Percentiles rank a stretch among this genome's conserved stretches.
phyloP scores from a whole-genome alignment of 2,888 invertebrate species.

The Papilio demoleus region DNA sequence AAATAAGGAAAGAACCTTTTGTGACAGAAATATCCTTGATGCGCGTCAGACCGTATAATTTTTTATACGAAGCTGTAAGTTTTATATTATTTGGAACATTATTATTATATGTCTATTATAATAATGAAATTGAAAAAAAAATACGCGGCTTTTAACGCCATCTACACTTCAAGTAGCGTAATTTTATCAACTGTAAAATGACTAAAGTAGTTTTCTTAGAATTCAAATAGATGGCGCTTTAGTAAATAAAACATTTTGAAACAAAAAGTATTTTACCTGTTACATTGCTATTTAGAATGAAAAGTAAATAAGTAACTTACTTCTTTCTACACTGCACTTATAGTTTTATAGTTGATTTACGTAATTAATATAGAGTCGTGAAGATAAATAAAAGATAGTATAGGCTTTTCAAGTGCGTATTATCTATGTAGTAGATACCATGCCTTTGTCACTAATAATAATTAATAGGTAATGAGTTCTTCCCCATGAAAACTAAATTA shows the following conservation, averaged over 20 bases:
- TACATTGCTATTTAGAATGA: background rate
- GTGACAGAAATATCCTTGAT: background rate
- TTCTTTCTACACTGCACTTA: background rate
- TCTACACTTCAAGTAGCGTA: background rate
- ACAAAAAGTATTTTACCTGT: background rate
- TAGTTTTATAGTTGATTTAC: background rate
- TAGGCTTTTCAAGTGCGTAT: background rate
- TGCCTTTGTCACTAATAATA: background rate
- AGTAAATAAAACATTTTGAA: background rate
- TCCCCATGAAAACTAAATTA: slow-evolving; percentile 5
- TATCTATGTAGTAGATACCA: background rate
- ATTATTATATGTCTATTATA: background rate
- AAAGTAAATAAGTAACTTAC: background rate
- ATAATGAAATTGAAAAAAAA: background rate
- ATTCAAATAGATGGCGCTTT: slow-evolving; percentile 14
- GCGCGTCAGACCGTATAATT: background rate
- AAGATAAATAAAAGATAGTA: background rate
- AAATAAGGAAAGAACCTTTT: slow-evolving; percentile 6
- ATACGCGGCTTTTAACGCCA: background rate
- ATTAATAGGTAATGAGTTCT: background rate
- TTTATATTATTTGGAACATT: slow-evolving; percentile 3
- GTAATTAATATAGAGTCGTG: background rate
- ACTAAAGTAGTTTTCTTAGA: background rate
- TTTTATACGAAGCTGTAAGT: background rate
- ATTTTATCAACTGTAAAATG: background rate